phyloP scores from a whole-genome alignment of 2,888 invertebrate genomes.

The Microplitis manilae region DNA sequence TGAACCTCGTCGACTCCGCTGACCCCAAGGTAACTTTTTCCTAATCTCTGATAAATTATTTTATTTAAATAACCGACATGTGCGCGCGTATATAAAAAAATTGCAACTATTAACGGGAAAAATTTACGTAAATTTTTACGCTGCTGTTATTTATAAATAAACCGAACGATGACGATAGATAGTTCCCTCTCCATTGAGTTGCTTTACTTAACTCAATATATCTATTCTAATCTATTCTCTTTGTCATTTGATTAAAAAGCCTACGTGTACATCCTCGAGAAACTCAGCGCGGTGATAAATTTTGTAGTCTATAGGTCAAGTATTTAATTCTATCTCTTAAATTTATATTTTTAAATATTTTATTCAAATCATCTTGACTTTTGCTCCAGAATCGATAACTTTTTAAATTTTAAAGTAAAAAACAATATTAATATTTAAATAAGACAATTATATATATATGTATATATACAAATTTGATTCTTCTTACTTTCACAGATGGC shows the following conservation, averaged over 20 bases:
- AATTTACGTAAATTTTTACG: conserved; percentile 19
- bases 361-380: no score
- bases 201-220: conserved; percentile 6
- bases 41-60: no score
- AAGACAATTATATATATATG: no score
- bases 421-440: no score
- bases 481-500: no score
- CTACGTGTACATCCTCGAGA: conserved; percentile 2
- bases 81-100: no score
- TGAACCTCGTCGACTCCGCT: conserved; percentile 49
- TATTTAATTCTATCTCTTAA: background rate
- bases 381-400: no score
- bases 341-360: no score
- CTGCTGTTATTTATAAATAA: conserved; percentile 29
- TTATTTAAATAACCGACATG: no score
- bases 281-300: background rate
- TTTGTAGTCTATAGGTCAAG: background rate
- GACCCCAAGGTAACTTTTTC: background rate
- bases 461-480: no score
- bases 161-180: background rate
- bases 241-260: conserved; percentile 12
- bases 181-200: background rate
- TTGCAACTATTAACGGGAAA: conserved; percentile 2
- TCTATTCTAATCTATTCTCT: conserved; percentile 1
- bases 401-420: no score